phyloP scores from a whole-genome alignment of 2,888 invertebrate species.

The Bembecia ichneumoniformis region DNA sequence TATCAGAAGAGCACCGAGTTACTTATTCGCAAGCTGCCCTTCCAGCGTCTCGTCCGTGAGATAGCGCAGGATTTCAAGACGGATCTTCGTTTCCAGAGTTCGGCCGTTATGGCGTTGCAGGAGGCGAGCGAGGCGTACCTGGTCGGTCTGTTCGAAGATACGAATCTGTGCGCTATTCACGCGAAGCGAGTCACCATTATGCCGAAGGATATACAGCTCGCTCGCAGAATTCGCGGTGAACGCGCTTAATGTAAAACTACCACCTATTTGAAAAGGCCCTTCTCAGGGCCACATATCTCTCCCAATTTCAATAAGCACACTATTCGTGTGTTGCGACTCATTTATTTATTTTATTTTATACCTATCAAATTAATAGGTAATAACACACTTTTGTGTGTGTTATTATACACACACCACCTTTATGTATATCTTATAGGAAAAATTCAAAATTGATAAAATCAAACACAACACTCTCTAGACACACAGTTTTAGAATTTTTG shows the following conservation, averaged over 20 bases:
- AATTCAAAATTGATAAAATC: too few relatives aligned
- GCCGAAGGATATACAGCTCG: constrained; percentile 55
- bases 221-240: constrained; percentile 48
- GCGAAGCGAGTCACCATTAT: constrained; percentile 62
- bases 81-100: constrained; percentile 78
- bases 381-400: too few relatives aligned
- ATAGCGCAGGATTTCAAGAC: constrained; percentile 83
- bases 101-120: constrained; percentile 79
- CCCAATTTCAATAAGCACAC: too few relatives aligned
- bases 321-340: too few relatives aligned
- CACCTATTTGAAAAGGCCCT: constrained; percentile 27
- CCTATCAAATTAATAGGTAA: too few relatives aligned
- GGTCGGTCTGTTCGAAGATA: constrained; percentile 81
- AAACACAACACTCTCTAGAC: too few relatives aligned
- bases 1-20: constrained; percentile 83
- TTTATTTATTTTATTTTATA: too few relatives aligned
- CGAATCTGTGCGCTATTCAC: constrained; percentile 84
- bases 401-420: too few relatives aligned
- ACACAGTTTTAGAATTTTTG: too few relatives aligned
- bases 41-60: constrained; percentile 80
- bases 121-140: constrained; percentile 75
- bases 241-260: constrained; percentile 37
- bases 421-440: too few relatives aligned
- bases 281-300: constrained; percentile 32
- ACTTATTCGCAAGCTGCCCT: constrained; percentile 79